These are phyloP conservation scores for Trisateles emortualis DNA, from an alignment of 2,888 invertebrate species.

Conservation along the genomic window DNA sequence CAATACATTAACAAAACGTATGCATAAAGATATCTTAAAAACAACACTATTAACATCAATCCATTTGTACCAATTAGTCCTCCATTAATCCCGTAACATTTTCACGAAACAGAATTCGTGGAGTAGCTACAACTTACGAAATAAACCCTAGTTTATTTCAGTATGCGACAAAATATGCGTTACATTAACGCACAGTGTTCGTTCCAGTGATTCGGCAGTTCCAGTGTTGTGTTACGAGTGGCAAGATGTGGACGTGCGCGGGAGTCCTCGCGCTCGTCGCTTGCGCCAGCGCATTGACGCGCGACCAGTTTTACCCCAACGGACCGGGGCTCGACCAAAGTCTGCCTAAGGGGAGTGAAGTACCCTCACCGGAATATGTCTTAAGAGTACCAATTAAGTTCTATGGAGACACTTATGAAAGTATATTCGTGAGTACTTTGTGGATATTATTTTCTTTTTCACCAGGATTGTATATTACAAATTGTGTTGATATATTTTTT, in stretches of 20 bases:
- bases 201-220: constrained; percentile 41
- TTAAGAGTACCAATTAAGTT: constrained; percentile 92
- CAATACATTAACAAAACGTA: neutral
- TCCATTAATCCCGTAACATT: constrained; percentile 29
- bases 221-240: constrained; percentile 59
- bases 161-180: constrained; percentile 38
- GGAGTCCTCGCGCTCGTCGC: constrained; percentile 66
- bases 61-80: constrained; percentile 20
- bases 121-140: constrained; percentile 39
- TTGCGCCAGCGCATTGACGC: constrained; percentile 77
- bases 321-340: constrained; percentile 84
- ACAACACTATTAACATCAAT: constrained; percentile 1
- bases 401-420: constrained; percentile 91
- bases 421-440: constrained; percentile 92
- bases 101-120: constrained; percentile 30
- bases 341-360: constrained; percentile 87
- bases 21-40: neutral
- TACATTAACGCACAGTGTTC: constrained; percentile 39
- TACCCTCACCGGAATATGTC: constrained; percentile 88
- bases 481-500: neutral
- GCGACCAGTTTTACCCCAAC: constrained; percentile 87
- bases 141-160: constrained; percentile 47
- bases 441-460: too few relatives aligned
- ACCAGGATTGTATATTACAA: too few relatives aligned
- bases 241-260: constrained; percentile 79